phyloP scores from a whole-genome alignment of 2,888 invertebrate genomes.

The Saturnia japonica region DNA sequence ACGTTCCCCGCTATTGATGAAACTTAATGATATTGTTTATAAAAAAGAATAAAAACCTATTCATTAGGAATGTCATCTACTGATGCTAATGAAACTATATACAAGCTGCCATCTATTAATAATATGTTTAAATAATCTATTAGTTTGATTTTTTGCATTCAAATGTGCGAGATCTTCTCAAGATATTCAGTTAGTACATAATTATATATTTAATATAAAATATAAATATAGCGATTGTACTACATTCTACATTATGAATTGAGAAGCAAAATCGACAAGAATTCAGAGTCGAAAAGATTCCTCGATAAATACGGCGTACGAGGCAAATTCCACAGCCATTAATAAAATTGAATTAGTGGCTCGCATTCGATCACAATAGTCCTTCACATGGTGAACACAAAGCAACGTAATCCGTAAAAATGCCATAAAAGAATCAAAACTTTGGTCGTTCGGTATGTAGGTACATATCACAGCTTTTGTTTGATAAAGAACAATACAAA shows the following conservation, averaged over 20 bases:
- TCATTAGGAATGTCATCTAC: too few species aligned
- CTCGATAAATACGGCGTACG: constrained; percentile 17
- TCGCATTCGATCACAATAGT: constrained; percentile 58
- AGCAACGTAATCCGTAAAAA: constrained; percentile 42
- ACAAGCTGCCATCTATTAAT: too few species aligned
- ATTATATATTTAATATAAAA: too few species aligned
- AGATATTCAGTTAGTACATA: too few species aligned
- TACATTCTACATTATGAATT: background rate
- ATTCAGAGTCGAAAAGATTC: background rate
- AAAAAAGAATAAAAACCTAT: too few species aligned
- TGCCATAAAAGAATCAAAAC: constrained; percentile 38
- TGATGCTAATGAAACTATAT: too few species aligned
- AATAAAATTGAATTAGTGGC: constrained; percentile 65
- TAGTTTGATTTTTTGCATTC: too few species aligned
- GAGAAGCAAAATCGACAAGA: background rate
- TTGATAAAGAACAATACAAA: constrained; percentile 4
- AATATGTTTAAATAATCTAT: too few species aligned
- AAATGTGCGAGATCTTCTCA: too few species aligned
- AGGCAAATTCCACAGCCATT: constrained; percentile 54
- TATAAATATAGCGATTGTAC: too few species aligned
- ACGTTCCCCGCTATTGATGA: too few species aligned
- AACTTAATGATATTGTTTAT: too few species aligned
- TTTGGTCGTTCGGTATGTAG: constrained; percentile 1
- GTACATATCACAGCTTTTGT: constrained; percentile 7
- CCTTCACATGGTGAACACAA: constrained; percentile 43